phyloP scores from a whole-genome alignment of 1,140 invertebrate genomes.

The Drosophila azteca region DNA sequence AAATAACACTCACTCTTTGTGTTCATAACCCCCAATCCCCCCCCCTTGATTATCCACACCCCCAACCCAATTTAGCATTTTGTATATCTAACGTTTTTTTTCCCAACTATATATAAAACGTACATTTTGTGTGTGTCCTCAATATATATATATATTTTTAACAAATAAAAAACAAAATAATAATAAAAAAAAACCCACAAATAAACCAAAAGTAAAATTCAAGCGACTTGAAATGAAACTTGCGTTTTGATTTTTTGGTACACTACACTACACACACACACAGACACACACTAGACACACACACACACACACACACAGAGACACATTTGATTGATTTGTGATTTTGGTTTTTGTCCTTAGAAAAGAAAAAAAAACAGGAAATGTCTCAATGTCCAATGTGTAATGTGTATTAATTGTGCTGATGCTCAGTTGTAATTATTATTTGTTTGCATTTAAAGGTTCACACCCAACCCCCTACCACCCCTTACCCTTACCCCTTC shows the following conservation, averaged over 20 bases:
- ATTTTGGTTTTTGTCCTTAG: constrained; percentile 38
- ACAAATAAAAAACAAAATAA: neutral
- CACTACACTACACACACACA: neutral
- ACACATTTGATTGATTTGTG: constrained; percentile 11
- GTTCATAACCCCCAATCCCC: constrained; percentile 12
- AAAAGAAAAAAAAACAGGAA: too few relatives aligned
- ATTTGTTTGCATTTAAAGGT: constrained; percentile 52
- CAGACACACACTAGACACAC: too few relatives aligned
- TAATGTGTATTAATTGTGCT: constrained; percentile 62
- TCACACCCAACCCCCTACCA: too few relatives aligned
- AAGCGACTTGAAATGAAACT: constrained; percentile 15
- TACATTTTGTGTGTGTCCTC: constrained; percentile 50
- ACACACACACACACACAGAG: too few relatives aligned
- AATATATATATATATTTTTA: neutral
- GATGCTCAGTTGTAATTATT: constrained; percentile 58
- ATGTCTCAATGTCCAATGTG: constrained; percentile 26
- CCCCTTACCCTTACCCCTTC: too few relatives aligned
- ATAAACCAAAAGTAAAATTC: too few relatives aligned
- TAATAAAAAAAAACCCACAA: too few relatives aligned
- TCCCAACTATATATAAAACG: constrained; percentile 41
- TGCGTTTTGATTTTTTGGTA: constrained; percentile 18
- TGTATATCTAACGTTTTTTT: constrained; percentile 52
- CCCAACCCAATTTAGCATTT: constrained; percentile 57
- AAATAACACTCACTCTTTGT: constrained; percentile 55
- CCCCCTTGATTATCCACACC: too few relatives aligned